Evolutionary conservation across 2,797 vertebrate genomes (phyloP), one percentile per base, ranked within the genome.

Genomic region (Poecilia velifera): DNA sequence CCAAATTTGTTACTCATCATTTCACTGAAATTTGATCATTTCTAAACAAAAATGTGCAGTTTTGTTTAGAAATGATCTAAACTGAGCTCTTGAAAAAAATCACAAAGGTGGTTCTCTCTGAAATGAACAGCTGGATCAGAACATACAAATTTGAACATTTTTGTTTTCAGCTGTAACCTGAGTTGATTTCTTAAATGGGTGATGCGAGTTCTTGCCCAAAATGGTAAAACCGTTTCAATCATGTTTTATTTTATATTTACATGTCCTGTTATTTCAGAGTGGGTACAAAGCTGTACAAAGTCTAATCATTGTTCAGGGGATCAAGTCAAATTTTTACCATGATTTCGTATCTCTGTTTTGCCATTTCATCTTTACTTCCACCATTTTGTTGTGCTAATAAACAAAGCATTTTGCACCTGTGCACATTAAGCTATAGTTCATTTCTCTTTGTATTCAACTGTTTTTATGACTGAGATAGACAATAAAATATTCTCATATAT

Each of bases 61-160:
- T 59, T 59, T 59, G n/a, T 59, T 55, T 25, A 55, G 8, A 55
- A 55, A 28, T 28, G 0, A 64, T 64, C 59, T 22, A 51, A 51
- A 51, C 18, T 22, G 1, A 47, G 46, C 46, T 49, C 18, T 49
- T 49, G 34, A 89, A 89, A 83, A 81, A 20, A 76, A 73, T 45
- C 14, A 57, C 43, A 76, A 78, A 78, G 22, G 6, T 28, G 9
- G 12, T 55, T 59, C 49, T 59, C 49, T 10, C 64, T 34, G 57
- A 72, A 80, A 84, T 76, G 4, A 41, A 39, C 8, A 41, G 20
- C 16, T 36, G 18, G 3, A 66, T 66, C 8, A 18, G 6, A 66
- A 62, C 31, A 16, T 18, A 62, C 28, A 64, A 55, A 55, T 55
- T 55, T n/a, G 8, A n/a, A 55, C 8, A 1, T 62, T 16, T 36